Base-by-base conservation (phyloP, 2,888 invertebrate genomes). In the Euzophera pinguis region DNA sequence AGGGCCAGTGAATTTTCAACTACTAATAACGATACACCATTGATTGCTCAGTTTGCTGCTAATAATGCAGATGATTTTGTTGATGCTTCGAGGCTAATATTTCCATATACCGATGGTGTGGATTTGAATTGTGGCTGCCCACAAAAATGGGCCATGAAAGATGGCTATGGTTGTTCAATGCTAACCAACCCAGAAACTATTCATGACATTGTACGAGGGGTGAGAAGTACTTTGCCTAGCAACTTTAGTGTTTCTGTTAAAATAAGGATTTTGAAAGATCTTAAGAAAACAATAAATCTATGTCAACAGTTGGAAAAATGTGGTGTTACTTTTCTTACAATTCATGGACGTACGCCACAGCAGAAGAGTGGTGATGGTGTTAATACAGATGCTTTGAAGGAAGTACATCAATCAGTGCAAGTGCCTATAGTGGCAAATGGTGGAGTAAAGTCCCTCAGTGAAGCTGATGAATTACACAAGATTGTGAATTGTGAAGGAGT, bases 91-190 rank as follows among this genome's bases (percentile, higher is more conserved):
- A 93, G 95, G 84, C 87, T 99, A 60, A 93, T 98, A 34, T 93
- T 94, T 61, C 94, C 95, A 10, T 96, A 94, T 87, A 93, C 95
- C 52, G 95, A 96, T 90, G 99, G 99, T 5, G 95, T 98, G 1
- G 99, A 99, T 86, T 87, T 99, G 34, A 99, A 99, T 78, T 99
- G 99, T 90, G 99, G 99, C 0, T 99, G 99, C 68, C 99, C 99
- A 0, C 99, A 99, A 82, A 91, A 94, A 61, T 99, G 98, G 98
- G 98, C 98, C 0, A 94, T 96, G 82, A 93, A 95, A 62, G 96
- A 97, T 73, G 97, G 97, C 3, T 95, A 96, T 74, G 99, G 99
- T 0, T 96, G 96, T 69, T 93, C 94, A 55, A 82, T 99, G 60
- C 81, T 99, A 14, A 93, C 93, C 8, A 93, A 95, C 62, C 98